phyloP scores from a whole-genome alignment of 1,140 invertebrate genomes.

The Hestina assimilis region DNA sequence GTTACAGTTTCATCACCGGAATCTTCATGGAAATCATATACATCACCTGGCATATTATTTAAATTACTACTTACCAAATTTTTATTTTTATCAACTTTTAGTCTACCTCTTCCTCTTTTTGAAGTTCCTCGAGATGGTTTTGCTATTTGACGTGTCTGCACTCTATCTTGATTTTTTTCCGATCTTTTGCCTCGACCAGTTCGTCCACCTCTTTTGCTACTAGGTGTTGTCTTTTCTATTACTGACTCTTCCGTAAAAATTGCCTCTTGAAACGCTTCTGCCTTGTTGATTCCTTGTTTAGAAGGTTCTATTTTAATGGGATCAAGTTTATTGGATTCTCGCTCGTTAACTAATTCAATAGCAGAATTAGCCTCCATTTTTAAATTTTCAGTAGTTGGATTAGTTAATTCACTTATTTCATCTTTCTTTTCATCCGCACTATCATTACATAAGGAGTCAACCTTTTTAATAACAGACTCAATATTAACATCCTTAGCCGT shows the following conservation, averaged over 20 bases:
- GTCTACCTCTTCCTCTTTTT: conserved; percentile 75
- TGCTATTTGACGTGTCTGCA: conserved; percentile 79
- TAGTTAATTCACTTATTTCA: conserved; percentile 17
- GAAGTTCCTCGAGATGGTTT: conserved; percentile 77
- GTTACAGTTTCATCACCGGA: conserved; percentile 84
- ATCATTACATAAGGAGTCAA: conserved; percentile 80
- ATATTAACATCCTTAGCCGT: conserved; percentile 87
- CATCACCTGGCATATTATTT: conserved; percentile 81
- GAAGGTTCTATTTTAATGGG: neutral
- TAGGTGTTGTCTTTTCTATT: conserved; percentile 30
- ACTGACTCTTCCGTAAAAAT: conserved; percentile 37
- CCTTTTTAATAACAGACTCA: conserved; percentile 88
- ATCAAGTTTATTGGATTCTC: conserved; percentile 13
- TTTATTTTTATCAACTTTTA: conserved; percentile 80
- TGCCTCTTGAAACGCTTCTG: conserved; percentile 24
- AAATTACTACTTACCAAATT: conserved; percentile 68
- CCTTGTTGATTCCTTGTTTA: conserved; percentile 13
- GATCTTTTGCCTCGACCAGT: conserved; percentile 77
- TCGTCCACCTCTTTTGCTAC: conserved; percentile 74
- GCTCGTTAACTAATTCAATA: conserved; percentile 14
- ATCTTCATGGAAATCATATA: conserved; percentile 92
- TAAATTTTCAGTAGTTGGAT: conserved; percentile 8
- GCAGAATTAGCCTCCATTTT: conserved; percentile 9
- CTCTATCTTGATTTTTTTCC: conserved; percentile 68
- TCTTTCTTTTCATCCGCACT: conserved; percentile 43